These are phyloP conservation scores for Cheilosia vulpina DNA, from an alignment of 2,888 invertebrate genomes.

Conservation along the genomic window DNA sequence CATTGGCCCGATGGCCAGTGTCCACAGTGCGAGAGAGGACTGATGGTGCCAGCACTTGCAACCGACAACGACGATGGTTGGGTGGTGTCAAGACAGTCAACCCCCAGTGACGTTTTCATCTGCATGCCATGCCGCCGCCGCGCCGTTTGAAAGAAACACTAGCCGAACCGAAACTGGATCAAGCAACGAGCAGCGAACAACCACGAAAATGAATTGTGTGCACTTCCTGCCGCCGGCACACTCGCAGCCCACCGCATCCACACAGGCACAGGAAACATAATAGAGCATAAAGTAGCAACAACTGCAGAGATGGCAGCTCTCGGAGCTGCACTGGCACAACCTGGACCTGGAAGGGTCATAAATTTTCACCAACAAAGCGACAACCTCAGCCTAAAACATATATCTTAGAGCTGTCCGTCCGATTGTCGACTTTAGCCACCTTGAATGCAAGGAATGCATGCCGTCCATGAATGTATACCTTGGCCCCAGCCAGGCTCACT, in stretches of 20 bases:
- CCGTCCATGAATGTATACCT: slow-evolving; percentile 2
- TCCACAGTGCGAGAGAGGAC: slow-evolving; percentile 3
- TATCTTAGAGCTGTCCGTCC: slow-evolving; percentile 73
- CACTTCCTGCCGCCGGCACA: slow-evolving; percentile 23
- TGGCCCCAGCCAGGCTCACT: slow-evolving; percentile 23
- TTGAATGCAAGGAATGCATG: slow-evolving; percentile 58
- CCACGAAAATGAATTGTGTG: slow-evolving; percentile 35
- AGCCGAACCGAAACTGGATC: slow-evolving; percentile 48
- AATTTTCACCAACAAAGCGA: slow-evolving; percentile 73
- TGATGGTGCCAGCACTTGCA: slow-evolving; percentile 43
- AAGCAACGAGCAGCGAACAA: slow-evolving; percentile 5
- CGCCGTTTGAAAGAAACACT: slow-evolving; percentile 4
- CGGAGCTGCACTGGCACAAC: slow-evolving; percentile 50
- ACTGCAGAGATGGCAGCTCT: slow-evolving; percentile 19
- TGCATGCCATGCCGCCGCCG: slow-evolving; percentile 7
- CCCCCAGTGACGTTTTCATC: slow-evolving; percentile 63
- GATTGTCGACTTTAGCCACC: slow-evolving; percentile 74
- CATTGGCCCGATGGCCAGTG: slow-evolving; percentile 21
- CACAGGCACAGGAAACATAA: slow-evolving; percentile 53
- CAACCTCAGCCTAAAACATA: slow-evolving; percentile 71
- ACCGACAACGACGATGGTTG: slow-evolving; percentile 39
- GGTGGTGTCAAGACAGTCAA: slow-evolving; percentile 63
- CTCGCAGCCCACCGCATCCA: neutral
- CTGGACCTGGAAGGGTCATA: slow-evolving; percentile 65
- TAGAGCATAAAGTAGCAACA: slow-evolving; percentile 68